phyloP scores from a whole-genome alignment of 37 sponge, comb jelly and placozoan species.

The Amphimedon queenslandica region DNA sequence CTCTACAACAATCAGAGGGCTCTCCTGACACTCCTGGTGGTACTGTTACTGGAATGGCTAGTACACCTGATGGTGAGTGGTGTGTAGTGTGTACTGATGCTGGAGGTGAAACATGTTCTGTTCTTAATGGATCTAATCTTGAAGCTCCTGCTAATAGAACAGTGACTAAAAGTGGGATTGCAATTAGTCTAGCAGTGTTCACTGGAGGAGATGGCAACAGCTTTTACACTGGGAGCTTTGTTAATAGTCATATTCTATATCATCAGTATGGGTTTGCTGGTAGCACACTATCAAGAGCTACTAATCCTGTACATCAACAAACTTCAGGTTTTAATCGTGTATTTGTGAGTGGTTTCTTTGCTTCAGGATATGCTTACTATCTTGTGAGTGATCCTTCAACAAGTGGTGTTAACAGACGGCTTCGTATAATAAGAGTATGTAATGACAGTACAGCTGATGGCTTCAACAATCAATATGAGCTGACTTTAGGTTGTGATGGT shows the following conservation, averaged over 20 bases:
- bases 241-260: background rate
- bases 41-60: background rate
- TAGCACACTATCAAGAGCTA: background rate
- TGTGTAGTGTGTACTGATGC: background rate
- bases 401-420: background rate
- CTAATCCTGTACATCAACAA: background rate
- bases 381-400: background rate
- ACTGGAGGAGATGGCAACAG: background rate
- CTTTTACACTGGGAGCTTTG: background rate
- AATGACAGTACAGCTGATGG: background rate
- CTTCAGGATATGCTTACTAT: conserved; percentile 1
- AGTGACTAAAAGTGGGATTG: background rate
- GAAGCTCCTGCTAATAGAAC: background rate
- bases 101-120: background rate
- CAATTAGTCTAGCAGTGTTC: background rate
- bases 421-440: conserved; percentile 7
- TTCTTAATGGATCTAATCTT: background rate
- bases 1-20: background rate
- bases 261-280: conserved; percentile 1
- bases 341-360: background rate
- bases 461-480: conserved; percentile 6
- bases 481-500: background rate
- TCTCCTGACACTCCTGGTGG: background rate
- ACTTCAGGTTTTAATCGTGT: conserved; percentile 1
- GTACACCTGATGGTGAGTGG: background rate